A percentile compares a stretch with the other conserved stretches of the same genome.
Conservation (phyloP, 1,140 invertebrate species). For the Atta colombica region DNA sequence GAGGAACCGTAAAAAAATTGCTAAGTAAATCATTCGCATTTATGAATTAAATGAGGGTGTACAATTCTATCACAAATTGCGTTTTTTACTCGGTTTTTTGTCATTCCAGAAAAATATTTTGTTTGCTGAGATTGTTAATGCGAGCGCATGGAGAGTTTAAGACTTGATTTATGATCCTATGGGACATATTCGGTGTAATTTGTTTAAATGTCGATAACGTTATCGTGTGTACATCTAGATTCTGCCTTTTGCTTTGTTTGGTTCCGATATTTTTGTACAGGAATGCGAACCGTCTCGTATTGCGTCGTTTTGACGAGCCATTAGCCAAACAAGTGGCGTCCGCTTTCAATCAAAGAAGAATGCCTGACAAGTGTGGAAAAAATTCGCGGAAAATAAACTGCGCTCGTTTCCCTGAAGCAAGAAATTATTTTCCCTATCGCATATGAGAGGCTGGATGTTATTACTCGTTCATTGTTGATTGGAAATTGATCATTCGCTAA, state of each 20-base stretch:
- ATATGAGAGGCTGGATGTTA: slow-evolving; percentile 15
- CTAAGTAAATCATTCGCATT: not conserved
- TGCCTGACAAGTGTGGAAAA: slow-evolving; percentile 31
- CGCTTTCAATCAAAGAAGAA: slow-evolving; percentile 13
- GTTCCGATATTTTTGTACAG: slow-evolving; percentile 14
- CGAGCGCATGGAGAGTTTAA: not conserved
- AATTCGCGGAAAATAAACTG: slow-evolving; percentile 43
- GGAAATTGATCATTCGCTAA: slow-evolving; percentile 6
- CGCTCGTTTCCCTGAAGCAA: slow-evolving; percentile 35
- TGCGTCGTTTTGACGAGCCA: slow-evolving; percentile 21
- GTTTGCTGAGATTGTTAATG: not conserved
- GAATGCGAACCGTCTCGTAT: not conserved
- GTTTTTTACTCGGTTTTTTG: not conserved
- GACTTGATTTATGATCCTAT: slow-evolving; percentile 14
- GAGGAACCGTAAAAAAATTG: not conserved
- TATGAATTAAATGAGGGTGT: not conserved
- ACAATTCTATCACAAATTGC: slow-evolving; percentile 22
- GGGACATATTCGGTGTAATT: not conserved
- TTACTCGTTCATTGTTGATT: slow-evolving; percentile 20
- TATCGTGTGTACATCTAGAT: slow-evolving; percentile 21
- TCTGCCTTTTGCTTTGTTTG: not conserved
- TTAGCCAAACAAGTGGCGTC: slow-evolving; percentile 23
- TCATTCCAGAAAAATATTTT: slow-evolving; percentile 6
- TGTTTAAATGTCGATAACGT: slow-evolving; percentile 25
- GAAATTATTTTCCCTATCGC: slow-evolving; percentile 54